phyloP scores from a whole-genome alignment of 2,888 invertebrate species.

The Hartigia nigra region DNA sequence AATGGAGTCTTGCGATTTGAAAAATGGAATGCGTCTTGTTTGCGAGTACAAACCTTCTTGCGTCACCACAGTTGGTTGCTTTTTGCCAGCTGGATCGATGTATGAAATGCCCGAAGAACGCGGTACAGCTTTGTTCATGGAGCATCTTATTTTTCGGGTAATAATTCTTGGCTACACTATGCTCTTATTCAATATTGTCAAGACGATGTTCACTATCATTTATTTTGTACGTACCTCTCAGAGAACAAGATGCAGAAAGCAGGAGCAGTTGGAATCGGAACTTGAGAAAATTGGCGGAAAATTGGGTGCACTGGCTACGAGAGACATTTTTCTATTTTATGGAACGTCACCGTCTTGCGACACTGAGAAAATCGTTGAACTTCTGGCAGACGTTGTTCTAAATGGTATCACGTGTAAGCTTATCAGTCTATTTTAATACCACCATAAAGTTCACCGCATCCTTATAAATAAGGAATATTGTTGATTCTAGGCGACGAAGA shows the following conservation, averaged over 20 bases:
- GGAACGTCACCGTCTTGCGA: conserved; percentile 38
- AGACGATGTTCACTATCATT: neutral
- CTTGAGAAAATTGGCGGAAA: conserved; percentile 42
- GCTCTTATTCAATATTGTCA: neutral
- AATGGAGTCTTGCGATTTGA: conserved; percentile 34
- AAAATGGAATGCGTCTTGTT: conserved; percentile 43
- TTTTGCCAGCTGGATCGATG: conserved; percentile 45
- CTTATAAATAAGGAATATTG: neutral
- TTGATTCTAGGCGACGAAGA: conserved; percentile 43
- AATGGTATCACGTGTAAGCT: conserved; percentile 43
- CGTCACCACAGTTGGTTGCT: conserved; percentile 42
- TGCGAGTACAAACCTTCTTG: conserved; percentile 38
- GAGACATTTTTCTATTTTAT: conserved; percentile 49
- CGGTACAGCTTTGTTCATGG: conserved; percentile 45
- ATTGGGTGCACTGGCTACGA: conserved; percentile 36
- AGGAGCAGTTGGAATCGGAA: conserved; percentile 33
- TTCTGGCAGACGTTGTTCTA: conserved; percentile 44
- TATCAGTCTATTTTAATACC: neutral
- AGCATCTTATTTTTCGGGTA: conserved; percentile 47
- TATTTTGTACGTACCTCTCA: conserved; percentile 6
- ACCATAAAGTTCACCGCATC: neutral
- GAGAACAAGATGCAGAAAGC: conserved; percentile 35
- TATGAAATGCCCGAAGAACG: conserved; percentile 42
- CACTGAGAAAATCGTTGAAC: conserved; percentile 35
- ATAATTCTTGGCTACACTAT: neutral